Evolutionary conservation across 2,888 invertebrate species (phyloP).

Genomic region (Creontiades dilutus): DNA sequence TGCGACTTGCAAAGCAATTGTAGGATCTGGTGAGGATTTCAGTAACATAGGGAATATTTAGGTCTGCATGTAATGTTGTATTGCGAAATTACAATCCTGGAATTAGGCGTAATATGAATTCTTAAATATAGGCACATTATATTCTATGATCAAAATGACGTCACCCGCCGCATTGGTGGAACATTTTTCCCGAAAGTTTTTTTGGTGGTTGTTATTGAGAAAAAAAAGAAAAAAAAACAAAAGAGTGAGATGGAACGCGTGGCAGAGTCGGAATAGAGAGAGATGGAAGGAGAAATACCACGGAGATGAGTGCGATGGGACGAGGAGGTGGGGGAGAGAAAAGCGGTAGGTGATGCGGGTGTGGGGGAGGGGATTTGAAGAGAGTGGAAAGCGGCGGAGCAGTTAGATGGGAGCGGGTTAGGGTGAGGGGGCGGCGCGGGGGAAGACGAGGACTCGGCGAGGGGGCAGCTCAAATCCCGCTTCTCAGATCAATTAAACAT

Average conservation of each 20-base stretch:
- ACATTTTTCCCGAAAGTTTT: too few species aligned
- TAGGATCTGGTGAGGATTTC: too few species aligned
- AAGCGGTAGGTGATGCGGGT: not conserved
- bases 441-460: conserved; percentile 9
- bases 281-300: not conserved
- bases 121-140: too few species aligned
- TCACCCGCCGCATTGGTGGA: too few species aligned
- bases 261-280: not conserved
- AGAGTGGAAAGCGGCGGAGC: not conserved
- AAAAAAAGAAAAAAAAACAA: too few species aligned
- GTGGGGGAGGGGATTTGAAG: not conserved
- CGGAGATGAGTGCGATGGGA: not conserved
- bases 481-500: conserved; percentile 73
- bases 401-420: not conserved
- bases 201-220: too few species aligned
- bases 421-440: not conserved
- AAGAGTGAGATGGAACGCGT: not conserved
- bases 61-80: too few species aligned
- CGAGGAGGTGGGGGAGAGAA: not conserved
- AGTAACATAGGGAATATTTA: too few species aligned
- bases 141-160: too few species aligned
- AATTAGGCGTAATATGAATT: too few species aligned
- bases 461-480: conserved; percentile 64
- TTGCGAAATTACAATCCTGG: too few species aligned
- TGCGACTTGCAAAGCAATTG: too few species aligned